These are phyloP conservation scores for Himalopsyche anomala DNA, from an alignment of 2,888 invertebrate genomes.

Conservation along the genomic window DNA sequence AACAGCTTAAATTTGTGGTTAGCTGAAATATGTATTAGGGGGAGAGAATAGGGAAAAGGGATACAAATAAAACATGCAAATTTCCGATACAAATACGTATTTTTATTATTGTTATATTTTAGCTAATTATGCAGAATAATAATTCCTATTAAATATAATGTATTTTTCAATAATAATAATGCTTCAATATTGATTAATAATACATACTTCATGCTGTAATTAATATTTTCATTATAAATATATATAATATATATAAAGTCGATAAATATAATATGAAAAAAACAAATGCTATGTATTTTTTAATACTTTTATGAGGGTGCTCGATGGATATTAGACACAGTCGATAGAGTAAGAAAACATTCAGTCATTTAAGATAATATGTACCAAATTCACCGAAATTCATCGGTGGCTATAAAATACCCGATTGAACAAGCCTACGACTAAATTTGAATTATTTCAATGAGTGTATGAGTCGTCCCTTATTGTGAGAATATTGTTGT, in stretches of 20 bases:
- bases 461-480: neutral
- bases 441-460: neutral
- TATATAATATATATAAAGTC: conserved; percentile 59
- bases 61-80: conserved; percentile 62
- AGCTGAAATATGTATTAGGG: neutral
- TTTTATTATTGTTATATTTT: conserved; percentile 77
- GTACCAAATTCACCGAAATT: neutral
- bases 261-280: conserved; percentile 63
- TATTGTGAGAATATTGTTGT: neutral
- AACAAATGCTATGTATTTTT: conserved; percentile 64
- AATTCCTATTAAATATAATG: conserved; percentile 80
- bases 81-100: conserved; percentile 73
- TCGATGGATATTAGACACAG: conserved; percentile 4
- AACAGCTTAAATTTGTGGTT: neutral
- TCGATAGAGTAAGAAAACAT: neutral
- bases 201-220: conserved; percentile 64
- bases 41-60: conserved; percentile 29
- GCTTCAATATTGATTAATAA: conserved; percentile 76
- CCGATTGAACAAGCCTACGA: neutral
- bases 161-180: conserved; percentile 77
- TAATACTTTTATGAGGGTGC: conserved; percentile 13
- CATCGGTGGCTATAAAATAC: neutral
- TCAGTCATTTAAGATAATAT: neutral
- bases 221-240: conserved; percentile 62
- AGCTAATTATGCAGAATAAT: conserved; percentile 80